phyloP scores from a whole-genome alignment of 2,888 invertebrate species.

The Diaprepes abbreviatus region DNA sequence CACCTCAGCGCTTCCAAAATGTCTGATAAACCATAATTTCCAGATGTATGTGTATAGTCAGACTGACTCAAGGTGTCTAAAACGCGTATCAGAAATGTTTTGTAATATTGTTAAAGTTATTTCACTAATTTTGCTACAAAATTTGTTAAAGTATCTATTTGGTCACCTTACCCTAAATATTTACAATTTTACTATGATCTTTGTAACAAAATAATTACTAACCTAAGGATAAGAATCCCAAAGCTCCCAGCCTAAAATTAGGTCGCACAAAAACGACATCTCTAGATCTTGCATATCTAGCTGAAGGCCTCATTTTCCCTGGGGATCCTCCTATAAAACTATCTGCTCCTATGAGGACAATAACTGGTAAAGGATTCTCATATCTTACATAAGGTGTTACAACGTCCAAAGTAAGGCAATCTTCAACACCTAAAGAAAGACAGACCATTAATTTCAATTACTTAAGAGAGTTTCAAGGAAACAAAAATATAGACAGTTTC shows the following conservation, averaged over 20 bases:
- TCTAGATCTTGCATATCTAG: conserved; percentile 80
- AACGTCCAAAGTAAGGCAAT: conserved; percentile 87
- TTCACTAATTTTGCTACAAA: too few relatives aligned
- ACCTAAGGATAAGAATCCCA: conserved; percentile 82
- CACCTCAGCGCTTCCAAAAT: conserved; percentile 82
- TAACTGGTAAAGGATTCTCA: conserved; percentile 83
- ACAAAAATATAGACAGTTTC: too few relatives aligned
- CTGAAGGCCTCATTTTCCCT: conserved; percentile 80
- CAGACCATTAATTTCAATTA: too few relatives aligned
- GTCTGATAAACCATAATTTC: conserved; percentile 89
- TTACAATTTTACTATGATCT: too few relatives aligned
- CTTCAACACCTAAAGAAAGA: conserved; percentile 74
- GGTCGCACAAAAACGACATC: conserved; percentile 90
- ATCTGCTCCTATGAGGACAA: conserved; percentile 86
- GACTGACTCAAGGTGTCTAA: conserved; percentile 76
- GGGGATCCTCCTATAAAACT: conserved; percentile 84
- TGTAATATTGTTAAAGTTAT: too few relatives aligned
- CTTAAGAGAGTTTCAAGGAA: too few relatives aligned
- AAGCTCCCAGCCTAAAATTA: conserved; percentile 77
- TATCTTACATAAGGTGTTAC: conserved; percentile 86
- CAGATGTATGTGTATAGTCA: conserved; percentile 81
- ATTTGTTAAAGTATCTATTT: too few relatives aligned
- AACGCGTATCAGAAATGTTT: too few relatives aligned
- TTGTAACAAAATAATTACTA: conserved; percentile 1
- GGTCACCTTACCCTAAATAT: too few relatives aligned